Evolutionary conservation across 2,888 invertebrate species (phyloP).

Genomic region (Furcula furcula): DNA sequence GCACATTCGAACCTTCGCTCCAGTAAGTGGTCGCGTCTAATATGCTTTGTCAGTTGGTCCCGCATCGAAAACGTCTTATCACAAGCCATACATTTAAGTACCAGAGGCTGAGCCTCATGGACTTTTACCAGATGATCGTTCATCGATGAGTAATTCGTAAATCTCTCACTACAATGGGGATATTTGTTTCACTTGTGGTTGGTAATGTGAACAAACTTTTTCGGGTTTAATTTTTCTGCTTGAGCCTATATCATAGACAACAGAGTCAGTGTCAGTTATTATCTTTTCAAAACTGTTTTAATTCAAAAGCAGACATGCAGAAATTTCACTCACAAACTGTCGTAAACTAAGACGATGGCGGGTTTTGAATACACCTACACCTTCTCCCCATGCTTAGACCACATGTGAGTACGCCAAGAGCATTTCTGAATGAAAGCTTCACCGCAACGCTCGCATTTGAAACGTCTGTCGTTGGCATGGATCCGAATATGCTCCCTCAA

Average conservation of each 20-base stretch:
- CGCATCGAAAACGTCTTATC: slow-evolving; percentile 20
- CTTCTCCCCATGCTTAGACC: slow-evolving; percentile 26
- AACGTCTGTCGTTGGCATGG: slow-evolving; percentile 39
- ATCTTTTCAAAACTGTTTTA: too few species aligned
- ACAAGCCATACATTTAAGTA: slow-evolving; percentile 22
- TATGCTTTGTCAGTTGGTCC: slow-evolving; percentile 12
- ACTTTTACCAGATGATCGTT: slow-evolving; percentile 17
- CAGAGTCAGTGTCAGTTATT: too few species aligned
- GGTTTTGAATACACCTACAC: too few species aligned
- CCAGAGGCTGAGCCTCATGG: slow-evolving; percentile 13
- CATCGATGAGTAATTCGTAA: slow-evolving; percentile 9
- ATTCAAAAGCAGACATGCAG: too few species aligned
- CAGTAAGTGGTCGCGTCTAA: slow-evolving; percentile 20
- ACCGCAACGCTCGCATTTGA: slow-evolving; percentile 40
- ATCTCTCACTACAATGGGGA: background rate
- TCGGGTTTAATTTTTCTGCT: background rate
- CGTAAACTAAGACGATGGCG: too few species aligned
- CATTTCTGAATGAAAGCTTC: slow-evolving; percentile 40
- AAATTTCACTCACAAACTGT: too few species aligned
- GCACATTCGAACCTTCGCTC: slow-evolving; percentile 18
- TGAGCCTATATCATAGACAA: too few species aligned
- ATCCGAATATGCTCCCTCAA: slow-evolving; percentile 40
- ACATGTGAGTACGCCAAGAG: slow-evolving; percentile 30
- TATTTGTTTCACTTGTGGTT: background rate
- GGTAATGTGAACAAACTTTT: background rate